phyloP scores from a whole-genome alignment of 2,888 invertebrate genomes.

The Brenthis ino region DNA sequence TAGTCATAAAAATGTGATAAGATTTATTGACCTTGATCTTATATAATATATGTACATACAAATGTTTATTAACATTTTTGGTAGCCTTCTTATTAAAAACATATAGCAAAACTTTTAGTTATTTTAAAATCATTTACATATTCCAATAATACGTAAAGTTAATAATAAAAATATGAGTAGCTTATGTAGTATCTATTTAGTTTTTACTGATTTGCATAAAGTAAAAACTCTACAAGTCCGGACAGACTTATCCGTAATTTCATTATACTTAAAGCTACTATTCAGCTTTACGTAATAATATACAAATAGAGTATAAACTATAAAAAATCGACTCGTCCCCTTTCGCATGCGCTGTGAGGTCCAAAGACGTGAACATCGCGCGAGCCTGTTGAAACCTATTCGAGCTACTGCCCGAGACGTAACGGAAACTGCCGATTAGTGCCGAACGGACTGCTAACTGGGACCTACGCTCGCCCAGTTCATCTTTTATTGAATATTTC shows the following conservation, averaged over 20 bases:
- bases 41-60: neutral
- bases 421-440: constrained; percentile 71
- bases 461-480: constrained; percentile 65
- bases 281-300: constrained; percentile 33
- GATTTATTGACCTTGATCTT: neutral
- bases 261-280: constrained; percentile 34
- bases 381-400: constrained; percentile 39
- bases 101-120: no score
- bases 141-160: no score
- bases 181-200: neutral
- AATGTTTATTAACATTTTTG: constrained; percentile 4
- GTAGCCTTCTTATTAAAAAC: no score
- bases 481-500: constrained; percentile 73
- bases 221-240: constrained; percentile 18
- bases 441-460: constrained; percentile 62
- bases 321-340: constrained; percentile 34
- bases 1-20: neutral
- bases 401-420: constrained; percentile 46
- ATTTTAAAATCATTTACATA: no score
- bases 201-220: neutral
- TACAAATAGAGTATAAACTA: constrained; percentile 26
- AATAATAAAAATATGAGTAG: no score
- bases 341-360: constrained; percentile 58
- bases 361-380: constrained; percentile 53
- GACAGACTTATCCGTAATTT: constrained; percentile 27